Percentiles rank a stretch among this genome's conserved stretches.
phyloP scores from a whole-genome alignment of 1,140 invertebrate genomes.

The Anastrepha obliqua region DNA sequence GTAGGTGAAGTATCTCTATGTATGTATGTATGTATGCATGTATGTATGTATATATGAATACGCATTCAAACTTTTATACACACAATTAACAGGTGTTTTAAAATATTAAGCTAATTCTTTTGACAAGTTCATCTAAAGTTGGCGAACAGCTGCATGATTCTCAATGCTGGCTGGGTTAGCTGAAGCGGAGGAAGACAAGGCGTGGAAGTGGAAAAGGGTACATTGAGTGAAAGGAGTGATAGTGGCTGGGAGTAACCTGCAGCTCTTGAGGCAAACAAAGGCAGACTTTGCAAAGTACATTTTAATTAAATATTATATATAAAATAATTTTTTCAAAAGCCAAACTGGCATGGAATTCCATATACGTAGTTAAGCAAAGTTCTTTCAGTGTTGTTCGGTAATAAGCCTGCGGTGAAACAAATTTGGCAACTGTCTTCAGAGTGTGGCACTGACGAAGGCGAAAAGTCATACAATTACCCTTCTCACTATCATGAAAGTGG shows the following conservation, averaged over 20 bases:
- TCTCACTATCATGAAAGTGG: too few relatives aligned
- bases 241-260: not conserved
- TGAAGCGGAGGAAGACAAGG: not conserved
- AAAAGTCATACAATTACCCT: too few relatives aligned
- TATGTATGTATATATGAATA: too few relatives aligned
- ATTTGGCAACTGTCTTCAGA: too few relatives aligned
- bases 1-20: too few relatives aligned
- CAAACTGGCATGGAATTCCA: too few relatives aligned
- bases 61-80: not conserved
- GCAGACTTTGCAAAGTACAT: not conserved
- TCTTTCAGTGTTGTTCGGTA: too few relatives aligned
- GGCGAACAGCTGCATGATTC: not conserved
- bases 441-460: too few relatives aligned
- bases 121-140: conserved; percentile 26
- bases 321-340: too few relatives aligned
- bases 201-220: not conserved
- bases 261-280: not conserved
- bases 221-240: not conserved
- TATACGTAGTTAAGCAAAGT: too few relatives aligned
- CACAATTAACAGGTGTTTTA: conserved; percentile 32
- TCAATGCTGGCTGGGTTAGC: not conserved
- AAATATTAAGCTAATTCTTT: not conserved
- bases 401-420: too few relatives aligned
- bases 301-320: not conserved
- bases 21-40: too few relatives aligned